Evolutionary conservation across 2,113 vertebrate genomes (phyloP), one percentile per base, ranked within the genome.

Genomic region (Neodon shergylaensis): DNA sequence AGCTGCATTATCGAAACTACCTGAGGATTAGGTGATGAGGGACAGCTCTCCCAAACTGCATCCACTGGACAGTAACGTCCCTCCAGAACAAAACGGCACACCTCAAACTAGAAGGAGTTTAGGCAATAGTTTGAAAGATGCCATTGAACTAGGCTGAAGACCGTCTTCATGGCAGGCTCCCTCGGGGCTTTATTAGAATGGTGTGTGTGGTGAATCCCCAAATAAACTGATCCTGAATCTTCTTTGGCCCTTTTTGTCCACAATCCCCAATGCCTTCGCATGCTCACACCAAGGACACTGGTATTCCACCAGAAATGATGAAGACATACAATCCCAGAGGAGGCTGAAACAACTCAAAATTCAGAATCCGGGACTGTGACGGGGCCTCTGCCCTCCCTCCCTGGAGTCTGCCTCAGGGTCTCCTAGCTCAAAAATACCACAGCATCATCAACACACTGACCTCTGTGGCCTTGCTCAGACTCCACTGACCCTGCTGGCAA

Each of bases 141-240:
- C 33, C 6, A 1, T 78, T 78, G 72, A 77, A 52, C 68, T 66
- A 81, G 44, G 21, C 11, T 54, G 36, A 85, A 72, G 74, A 82
- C 28, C 21, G 39, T 19, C 58, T 47, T 44, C 16, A 14, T 61
- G 68, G 11, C 28, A 52, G 36, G 39, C 86, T 79, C 65, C 65
- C 52, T 90, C 74, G 12, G 54, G 79, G 26, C 63, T 82, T 83
- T 54, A 83, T n/a, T 33, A 24, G n/a, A n/a, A 36, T 44, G 12
- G 90, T 84, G 58, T 88, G 54, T 26, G 33, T 42, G 42, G 22
- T 76, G 17, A 65, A 54, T 76, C 36, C 36, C 49, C 65, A 88
- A 88, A 90, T 12, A 54, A 68, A 79, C 89, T 49, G 39, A 73
- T 16, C 65, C 39, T 95, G 90, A 52, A 94, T 49, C 58, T 88